phyloP scores from a whole-genome alignment of 2,113 vertebrate genomes.

The Lipotes vexillifer region DNA sequence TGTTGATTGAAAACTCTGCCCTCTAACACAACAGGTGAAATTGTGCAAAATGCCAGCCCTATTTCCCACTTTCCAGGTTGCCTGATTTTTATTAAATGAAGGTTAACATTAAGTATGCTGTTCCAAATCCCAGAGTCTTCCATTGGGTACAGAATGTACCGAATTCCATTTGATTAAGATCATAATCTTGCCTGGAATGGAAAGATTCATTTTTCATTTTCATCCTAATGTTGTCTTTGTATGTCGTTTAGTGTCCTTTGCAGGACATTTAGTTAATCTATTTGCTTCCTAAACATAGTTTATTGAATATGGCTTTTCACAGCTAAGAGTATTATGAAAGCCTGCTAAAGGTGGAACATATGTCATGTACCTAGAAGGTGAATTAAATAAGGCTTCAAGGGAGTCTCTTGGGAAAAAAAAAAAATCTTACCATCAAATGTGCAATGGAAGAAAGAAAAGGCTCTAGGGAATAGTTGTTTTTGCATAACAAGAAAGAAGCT shows the following conservation, averaged over 20 bases:
- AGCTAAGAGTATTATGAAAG: neutral
- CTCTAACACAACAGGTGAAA: neutral
- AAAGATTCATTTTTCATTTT: neutral
- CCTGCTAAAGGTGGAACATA: neutral
- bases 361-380: neutral
- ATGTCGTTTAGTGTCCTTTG: neutral
- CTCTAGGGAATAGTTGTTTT: neutral
- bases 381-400: neutral
- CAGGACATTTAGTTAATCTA: neutral
- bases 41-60: neutral
- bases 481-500: neutral
- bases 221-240: neutral
- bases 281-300: slow-evolving; percentile 18
- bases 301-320: neutral
- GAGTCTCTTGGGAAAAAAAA: neutral
- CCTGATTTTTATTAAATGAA: neutral
- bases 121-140: neutral
- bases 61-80: neutral
- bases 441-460: neutral
- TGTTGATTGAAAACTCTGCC: neutral
- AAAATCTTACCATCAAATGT: neutral
- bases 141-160: neutral
- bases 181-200: neutral
- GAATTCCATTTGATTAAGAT: neutral
- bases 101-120: neutral